Evolutionary conservation across 2,888 invertebrate species (phyloP), one percentile per base, ranked within the genome.

Genomic region (Junonia oenone): DNA sequence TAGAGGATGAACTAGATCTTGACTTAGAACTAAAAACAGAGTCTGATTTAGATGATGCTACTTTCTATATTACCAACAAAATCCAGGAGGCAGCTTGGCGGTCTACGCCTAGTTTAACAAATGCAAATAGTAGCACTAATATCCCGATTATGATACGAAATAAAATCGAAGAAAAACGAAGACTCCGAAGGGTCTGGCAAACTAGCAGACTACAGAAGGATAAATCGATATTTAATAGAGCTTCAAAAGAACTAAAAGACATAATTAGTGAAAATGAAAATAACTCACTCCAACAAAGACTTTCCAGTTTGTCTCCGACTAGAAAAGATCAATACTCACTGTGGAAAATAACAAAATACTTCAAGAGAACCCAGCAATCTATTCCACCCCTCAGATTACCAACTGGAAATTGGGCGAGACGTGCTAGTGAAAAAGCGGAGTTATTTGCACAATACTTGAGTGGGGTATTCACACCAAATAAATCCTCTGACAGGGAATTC

Each of bases 141-240:
- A 19, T 19, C 11, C 46, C 57, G 6, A 13, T 45, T 3, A 50
- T 50, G 40, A 48, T 59, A 6, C 54, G 38, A 37, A 17, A 51
- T 11, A 57, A 55, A 37, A 38, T 63, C n/a, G 11, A 15, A 1
- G 63, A 63, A 43, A 64, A 61, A 48, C 15, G 61, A 1, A 35
- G 55, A 50, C 49, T 64, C 1, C 45, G 60, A 2, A 38, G 59
- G 47, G 17, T 40, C 6, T 60, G 59, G 61, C 60, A 63, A 11
- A 26, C 9, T 11, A 29, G 6, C 11, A 15, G 50, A 27, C 31
- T 45, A 14, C 22, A 26, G 2, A 3, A 0, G 0, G 63, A 61
- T 19, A 58, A 58, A 55, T 40, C 22, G 3, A 19, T 11, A 43
- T 31, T 54, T 0, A 56, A 59, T 27, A 45, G 8, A 48, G 43